These are phyloP conservation scores for Oscheius sp. DNA, from an alignment of 1,140 invertebrate genomes.

Conservation along the genomic window DNA sequence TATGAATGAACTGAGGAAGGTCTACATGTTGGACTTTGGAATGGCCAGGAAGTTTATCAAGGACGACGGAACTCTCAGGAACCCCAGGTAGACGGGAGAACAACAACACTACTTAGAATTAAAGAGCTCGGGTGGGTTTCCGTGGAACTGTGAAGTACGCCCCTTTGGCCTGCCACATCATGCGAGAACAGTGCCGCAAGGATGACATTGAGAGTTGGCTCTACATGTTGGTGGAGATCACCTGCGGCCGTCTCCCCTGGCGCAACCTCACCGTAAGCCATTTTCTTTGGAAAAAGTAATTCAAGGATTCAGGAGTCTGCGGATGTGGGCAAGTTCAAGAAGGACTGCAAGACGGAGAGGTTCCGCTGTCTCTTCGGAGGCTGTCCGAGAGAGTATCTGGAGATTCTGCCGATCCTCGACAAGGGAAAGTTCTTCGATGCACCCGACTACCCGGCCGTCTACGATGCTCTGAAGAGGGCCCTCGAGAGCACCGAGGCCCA, in stretches of 20 bases:
- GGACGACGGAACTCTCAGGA: constrained; percentile 44
- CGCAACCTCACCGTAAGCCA: constrained; percentile 21
- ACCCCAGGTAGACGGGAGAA: too few relatives aligned
- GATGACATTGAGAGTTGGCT: constrained; percentile 46
- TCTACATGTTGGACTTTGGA: constrained; percentile 50
- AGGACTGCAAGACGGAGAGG: constrained; percentile 38
- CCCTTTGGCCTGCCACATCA: constrained; percentile 47
- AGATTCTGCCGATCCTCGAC: constrained; percentile 45
- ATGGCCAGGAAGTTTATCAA: constrained; percentile 45
- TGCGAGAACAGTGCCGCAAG: constrained; percentile 42
- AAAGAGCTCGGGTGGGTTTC: constrained; percentile 44
- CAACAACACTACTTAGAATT: too few relatives aligned
- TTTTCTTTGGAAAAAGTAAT: too few relatives aligned
- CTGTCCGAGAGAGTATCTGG: constrained; percentile 48
- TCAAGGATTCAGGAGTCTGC: constrained; percentile 17
- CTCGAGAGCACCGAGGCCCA: constrained; percentile 35
- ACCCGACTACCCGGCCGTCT: constrained; percentile 47
- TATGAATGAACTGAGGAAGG: constrained; percentile 35
- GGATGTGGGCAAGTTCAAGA: constrained; percentile 46
- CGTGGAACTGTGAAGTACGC: constrained; percentile 54
- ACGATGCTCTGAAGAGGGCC: constrained; percentile 39
- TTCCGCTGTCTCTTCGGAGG: constrained; percentile 47
- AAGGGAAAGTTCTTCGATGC: constrained; percentile 49
- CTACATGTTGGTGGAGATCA: constrained; percentile 47
- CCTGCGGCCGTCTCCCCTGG: constrained; percentile 45